Conservation (phyloP, 2,888 invertebrate genomes). For the Luperina nickerlii region DNA sequence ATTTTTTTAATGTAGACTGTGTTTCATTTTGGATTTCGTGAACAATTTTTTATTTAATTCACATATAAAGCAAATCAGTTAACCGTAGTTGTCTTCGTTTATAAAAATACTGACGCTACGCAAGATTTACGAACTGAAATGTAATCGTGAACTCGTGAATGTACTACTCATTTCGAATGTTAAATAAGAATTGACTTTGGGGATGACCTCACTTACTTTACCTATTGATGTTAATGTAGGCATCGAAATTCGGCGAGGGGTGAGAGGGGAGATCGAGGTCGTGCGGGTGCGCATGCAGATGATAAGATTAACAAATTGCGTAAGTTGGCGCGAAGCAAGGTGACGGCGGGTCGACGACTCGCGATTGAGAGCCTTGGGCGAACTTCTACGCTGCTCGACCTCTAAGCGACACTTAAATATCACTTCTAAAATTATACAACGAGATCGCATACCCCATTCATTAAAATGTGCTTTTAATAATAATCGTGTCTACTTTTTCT, state of each 20-base stretch:
- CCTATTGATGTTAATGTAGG: conserved; percentile 70
- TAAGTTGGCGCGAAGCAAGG: conserved; percentile 88
- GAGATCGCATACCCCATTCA: conserved; percentile 56
- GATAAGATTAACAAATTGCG: conserved; percentile 90
- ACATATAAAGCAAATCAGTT: neutral
- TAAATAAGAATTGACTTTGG: conserved; percentile 70
- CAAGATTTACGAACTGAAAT: conserved; percentile 14
- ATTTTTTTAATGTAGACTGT: conserved; percentile 51
- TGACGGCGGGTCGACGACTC: conserved; percentile 89
- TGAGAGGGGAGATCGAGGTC: conserved; percentile 83
- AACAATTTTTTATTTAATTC: conserved; percentile 20
- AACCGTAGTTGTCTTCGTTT: neutral
- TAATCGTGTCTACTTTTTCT: conserved; percentile 20
- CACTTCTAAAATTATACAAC: conserved; percentile 66
- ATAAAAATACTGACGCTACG: neutral
- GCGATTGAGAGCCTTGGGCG: conserved; percentile 85
- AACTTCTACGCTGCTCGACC: conserved; percentile 83
- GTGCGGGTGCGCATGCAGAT: conserved; percentile 86
- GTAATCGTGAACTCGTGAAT: conserved; percentile 45
- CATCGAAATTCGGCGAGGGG: conserved; percentile 84
- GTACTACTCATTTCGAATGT: conserved; percentile 68
- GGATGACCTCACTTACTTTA: conserved; percentile 72
- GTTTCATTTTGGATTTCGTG: conserved; percentile 28
- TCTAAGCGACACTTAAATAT: conserved; percentile 83
- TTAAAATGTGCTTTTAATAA: conserved; percentile 40